phyloP scores from a whole-genome alignment of 2,113 vertebrate genomes.

The Rhinolophus ferrumequinum region DNA sequence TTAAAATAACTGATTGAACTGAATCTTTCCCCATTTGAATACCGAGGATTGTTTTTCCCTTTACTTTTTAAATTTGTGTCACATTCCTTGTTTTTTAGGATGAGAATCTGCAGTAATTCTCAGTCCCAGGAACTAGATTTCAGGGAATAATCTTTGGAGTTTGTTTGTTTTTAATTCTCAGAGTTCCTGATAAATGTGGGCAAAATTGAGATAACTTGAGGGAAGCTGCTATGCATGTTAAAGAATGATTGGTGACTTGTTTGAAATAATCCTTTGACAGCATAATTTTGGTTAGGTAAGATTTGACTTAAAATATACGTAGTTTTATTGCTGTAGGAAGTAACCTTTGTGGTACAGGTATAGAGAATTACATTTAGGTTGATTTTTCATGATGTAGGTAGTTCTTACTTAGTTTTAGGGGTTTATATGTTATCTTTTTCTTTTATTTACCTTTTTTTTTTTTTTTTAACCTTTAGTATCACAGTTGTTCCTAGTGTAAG shows the following conservation, averaged over 20 bases:
- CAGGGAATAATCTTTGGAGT: not conserved
- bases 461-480: not conserved
- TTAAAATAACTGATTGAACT: conserved; percentile 48
- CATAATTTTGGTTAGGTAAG: conserved; percentile 40
- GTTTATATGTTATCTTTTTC: conserved; percentile 41
- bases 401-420: not conserved
- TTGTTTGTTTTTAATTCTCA: not conserved
- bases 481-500: not conserved
- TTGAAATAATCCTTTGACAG: conserved; percentile 38
- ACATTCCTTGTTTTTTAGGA: not conserved
- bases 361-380: conserved; percentile 49
- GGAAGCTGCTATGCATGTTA: conserved; percentile 9
- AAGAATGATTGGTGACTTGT: conserved; percentile 2
- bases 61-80: not conserved
- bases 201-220: not conserved
- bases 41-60: not conserved
- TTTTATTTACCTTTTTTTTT: conserved; percentile 4
- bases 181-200: not conserved
- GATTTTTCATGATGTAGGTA: not conserved
- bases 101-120: conserved; percentile 18
- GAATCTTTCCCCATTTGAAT: not conserved
- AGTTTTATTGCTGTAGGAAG: not conserved
- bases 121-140: not conserved
- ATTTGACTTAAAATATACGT: conserved; percentile 39
- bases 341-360: not conserved